phyloP scores from a whole-genome alignment of 92 coral and sea anemone genomes.

The Hydrozoanthus gracilis region DNA sequence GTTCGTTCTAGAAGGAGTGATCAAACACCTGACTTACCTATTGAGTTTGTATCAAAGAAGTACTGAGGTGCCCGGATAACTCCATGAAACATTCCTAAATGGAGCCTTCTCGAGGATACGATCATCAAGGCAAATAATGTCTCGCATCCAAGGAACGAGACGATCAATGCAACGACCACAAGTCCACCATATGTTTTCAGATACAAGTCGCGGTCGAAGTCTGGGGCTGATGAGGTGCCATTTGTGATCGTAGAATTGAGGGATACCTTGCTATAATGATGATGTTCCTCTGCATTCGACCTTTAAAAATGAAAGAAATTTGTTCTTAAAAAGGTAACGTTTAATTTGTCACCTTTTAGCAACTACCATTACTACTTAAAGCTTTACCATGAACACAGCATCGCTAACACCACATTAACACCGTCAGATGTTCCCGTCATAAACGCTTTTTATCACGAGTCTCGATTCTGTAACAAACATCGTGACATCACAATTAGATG shows the following conservation, averaged over 20 bases:
- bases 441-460: no score
- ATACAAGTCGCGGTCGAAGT: slow-evolving; percentile 60
- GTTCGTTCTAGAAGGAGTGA: no score
- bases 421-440: not conserved
- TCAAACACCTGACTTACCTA: slow-evolving; percentile 47
- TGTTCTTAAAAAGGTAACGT: not conserved
- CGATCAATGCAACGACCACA: slow-evolving; percentile 58
- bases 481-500: no score
- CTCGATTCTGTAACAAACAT: no score
- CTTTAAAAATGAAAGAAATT: slow-evolving; percentile 23
- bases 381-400: not conserved
- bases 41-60: slow-evolving; percentile 84
- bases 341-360: not conserved
- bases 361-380: not conserved
- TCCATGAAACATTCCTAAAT: slow-evolving; percentile 64
- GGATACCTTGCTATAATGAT: slow-evolving; percentile 36
- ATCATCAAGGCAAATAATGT: slow-evolving; percentile 63
- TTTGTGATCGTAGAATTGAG: slow-evolving; percentile 53
- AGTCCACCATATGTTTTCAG: slow-evolving; percentile 69
- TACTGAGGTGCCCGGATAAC: slow-evolving; percentile 72
- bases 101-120: slow-evolving; percentile 72
- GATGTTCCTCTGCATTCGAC: slow-evolving; percentile 71
- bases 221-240: slow-evolving; percentile 31
- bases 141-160: slow-evolving; percentile 63
- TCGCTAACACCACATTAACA: not conserved